Base-by-base conservation (phyloP, 2,797 vertebrate genomes). In the Psittacula derbiana region DNA sequence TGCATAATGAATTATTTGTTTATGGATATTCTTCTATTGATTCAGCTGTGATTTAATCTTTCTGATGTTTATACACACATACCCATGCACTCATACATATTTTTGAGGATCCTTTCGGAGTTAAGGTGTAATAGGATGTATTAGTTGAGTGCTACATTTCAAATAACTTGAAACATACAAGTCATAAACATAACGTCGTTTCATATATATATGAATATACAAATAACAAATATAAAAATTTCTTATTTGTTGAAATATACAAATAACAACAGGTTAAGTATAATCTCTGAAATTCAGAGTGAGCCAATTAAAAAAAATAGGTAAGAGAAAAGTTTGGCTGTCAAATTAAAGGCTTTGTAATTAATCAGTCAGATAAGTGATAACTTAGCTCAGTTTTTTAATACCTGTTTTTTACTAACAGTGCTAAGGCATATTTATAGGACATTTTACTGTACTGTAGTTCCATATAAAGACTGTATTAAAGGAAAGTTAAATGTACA, bases 11-110 rank as follows among this genome's bases (percentile, higher is more conserved):
- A 18, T 55, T 4, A 43, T 83, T 82, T 61, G 1, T 66, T 12
- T 52, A 7, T 28, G 6, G 11, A 11, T 4, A 61, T 69, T 61
- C 2, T 50, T 60, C 40, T 69, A 8, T 61, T 72, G 76, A 61
- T 69, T 85, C 25, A 86, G 11, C 7, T n/a, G 11, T 46, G 43
- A 53, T 47, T 67, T 46, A 69, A 31, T 76, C 18, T 80, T 80
- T 93, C 25, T 65, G 17, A 12, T 83, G 10, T 66, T 80, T 60
- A 71, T 23, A 31, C 2, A 50, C 11, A 50, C 11, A 14, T 3
- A 14, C 3, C 0, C 7, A 30, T 16, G 10, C 4, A 61, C 6
- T 11, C 20, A n/a, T 8, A 3, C 8, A n/a, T 50, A 30, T 73
- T 61, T 46, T 47, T 73, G 11, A 73, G 47, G 7, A 38, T 43